phyloP scores from a whole-genome alignment of 2,888 invertebrate genomes.

The Mallateleia sp. region DNA sequence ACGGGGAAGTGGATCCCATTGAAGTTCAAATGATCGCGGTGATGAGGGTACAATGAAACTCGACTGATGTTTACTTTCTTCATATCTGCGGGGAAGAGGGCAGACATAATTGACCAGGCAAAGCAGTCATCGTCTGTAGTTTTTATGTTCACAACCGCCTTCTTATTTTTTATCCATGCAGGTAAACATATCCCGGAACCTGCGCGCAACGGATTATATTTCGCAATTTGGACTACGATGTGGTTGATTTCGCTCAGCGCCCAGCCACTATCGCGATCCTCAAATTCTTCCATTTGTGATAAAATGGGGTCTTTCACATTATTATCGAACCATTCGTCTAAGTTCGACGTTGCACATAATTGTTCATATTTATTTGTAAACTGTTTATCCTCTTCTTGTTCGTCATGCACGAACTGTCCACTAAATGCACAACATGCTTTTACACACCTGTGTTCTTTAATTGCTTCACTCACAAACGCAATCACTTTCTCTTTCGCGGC shows the following conservation, averaged over 20 bases:
- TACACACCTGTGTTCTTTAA: conserved; percentile 1
- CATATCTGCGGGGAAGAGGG: background rate
- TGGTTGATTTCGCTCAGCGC: conserved; percentile 35
- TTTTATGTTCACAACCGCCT: conserved; percentile 33
- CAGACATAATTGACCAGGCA: background rate
- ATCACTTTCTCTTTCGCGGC: too few relatives aligned
- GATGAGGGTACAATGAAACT: too few relatives aligned
- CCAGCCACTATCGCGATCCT: conserved; percentile 64
- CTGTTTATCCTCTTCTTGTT: background rate
- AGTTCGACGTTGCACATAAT: conserved; percentile 4
- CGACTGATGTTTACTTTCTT: too few relatives aligned
- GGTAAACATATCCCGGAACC: conserved; percentile 46
- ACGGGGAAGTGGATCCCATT: background rate
- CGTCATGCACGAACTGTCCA: background rate
- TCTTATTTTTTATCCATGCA: conserved; percentile 4
- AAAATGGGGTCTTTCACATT: conserved; percentile 6
- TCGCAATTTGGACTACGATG: conserved; percentile 51
- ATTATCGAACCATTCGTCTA: background rate
- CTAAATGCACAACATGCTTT: background rate
- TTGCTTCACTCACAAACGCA: conserved; percentile 9
- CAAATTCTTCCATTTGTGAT: conserved; percentile 33
- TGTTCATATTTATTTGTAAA: background rate
- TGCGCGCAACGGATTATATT: conserved; percentile 51
- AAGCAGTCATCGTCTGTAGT: conserved; percentile 36
- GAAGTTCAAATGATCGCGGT: background rate